Evolutionary conservation across 2,797 vertebrate genomes (phyloP), one percentile per base, ranked within the genome.

Genomic region (Kryptolebias ocellatus): DNA sequence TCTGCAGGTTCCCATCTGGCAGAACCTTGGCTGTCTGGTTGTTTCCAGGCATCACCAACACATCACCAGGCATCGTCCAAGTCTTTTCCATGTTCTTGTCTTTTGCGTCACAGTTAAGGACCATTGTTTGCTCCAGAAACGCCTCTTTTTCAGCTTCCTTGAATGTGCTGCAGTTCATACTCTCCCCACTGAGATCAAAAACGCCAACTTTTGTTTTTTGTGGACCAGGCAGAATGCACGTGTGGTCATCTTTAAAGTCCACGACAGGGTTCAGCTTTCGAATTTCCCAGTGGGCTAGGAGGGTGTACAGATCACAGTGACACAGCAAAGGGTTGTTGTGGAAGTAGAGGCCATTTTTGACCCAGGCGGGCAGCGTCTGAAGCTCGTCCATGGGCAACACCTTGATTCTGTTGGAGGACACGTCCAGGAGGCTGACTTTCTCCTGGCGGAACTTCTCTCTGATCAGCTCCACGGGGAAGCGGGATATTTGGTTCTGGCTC

Each of bases 311-410:
- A 27, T 90, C 89, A 67, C 98, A 99, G 88, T 93, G 88, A 68
- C 97, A 99, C 51, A 67, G 68, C 67, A 98, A 74, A 0, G 96
- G 94, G 91, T 99, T 99, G 85, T 90, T 94, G 81, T 99, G 97
- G 29, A 99, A 92, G 86, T 99, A 99, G 62, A 99, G 94, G 50
- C 96, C 96, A 0, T 98, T 97, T 69, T 94, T 96, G 66, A 99
- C 87, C 94, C 95, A 98, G 3, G 96, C 96, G 0, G 97, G 97
- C 78, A 99, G 89, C 0, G 64, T 83, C 78, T 94, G 92, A 60
- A 99, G 92, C 67, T 98, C 96, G 0, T 90, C 81, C 2, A 95
- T 67, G 0, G 94, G 94, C 64, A 98, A 70, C 6, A 24, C 51
- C 77, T 91, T 97, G n/a, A 99, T 95, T 56, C 86, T 94, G 90